These are phyloP conservation scores for Euwallacea similis DNA, from an alignment of 1,140 invertebrate genomes.

Conservation along the genomic window DNA sequence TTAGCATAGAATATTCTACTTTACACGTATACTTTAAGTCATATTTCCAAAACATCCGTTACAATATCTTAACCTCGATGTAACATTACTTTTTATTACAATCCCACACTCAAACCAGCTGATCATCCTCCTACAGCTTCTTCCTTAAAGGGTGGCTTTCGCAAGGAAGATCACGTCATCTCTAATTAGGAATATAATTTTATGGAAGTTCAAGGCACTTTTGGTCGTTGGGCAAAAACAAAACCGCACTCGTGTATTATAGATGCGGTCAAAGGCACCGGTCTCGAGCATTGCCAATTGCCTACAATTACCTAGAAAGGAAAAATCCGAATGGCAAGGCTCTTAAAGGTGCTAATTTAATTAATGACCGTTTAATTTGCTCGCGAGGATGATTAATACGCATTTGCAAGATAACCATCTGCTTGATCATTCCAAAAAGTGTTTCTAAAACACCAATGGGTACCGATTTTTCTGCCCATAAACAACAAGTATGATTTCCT, in stretches of 20 bases:
- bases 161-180: background rate
- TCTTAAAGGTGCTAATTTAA: slow-evolving; percentile 26
- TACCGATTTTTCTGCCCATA: background rate
- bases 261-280: background rate
- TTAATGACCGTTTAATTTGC: slow-evolving; percentile 24
- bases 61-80: too few relatives aligned
- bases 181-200: background rate
- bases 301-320: slow-evolving; percentile 6
- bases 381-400: slow-evolving; percentile 25
- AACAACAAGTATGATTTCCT: slow-evolving; percentile 16
- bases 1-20: too few relatives aligned
- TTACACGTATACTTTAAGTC: too few relatives aligned
- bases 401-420: too few relatives aligned
- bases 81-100: too few relatives aligned
- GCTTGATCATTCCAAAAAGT: too few relatives aligned
- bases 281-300: background rate
- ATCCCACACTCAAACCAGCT: slow-evolving; percentile 1
- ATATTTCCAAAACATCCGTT: too few relatives aligned
- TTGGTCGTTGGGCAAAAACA: too few relatives aligned
- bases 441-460: background rate
- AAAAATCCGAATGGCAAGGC: background rate
- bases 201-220: too few relatives aligned
- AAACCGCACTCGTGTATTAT: too few relatives aligned
- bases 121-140: slow-evolving; percentile 1
- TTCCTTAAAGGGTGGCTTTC: background rate